A percentile compares a stretch with the other conserved stretches of the same genome.
Conservation (phyloP, 2,888 invertebrate genomes). For the Hyles lineata region DNA sequence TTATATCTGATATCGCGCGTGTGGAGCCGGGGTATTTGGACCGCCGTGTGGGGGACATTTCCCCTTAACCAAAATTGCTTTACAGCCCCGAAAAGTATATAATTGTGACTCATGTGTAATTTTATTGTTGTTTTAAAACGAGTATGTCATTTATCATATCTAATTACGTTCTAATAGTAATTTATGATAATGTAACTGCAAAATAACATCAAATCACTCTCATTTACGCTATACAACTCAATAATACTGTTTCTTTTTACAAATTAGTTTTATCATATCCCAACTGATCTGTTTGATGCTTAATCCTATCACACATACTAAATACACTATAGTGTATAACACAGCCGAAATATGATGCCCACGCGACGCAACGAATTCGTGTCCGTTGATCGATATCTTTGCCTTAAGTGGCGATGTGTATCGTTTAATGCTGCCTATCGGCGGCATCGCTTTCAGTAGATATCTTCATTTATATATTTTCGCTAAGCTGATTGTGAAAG, state of each 20-base stretch:
- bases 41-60: background rate
- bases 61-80: background rate
- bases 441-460: conserved; percentile 67
- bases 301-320: too few relatives aligned
- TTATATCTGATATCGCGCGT: conserved; percentile 66
- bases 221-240: too few relatives aligned
- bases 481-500: conserved; percentile 45
- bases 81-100: too few relatives aligned
- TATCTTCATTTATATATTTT: conserved; percentile 62
- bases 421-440: conserved; percentile 74
- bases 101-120: background rate
- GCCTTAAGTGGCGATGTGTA: conserved; percentile 78
- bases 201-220: too few relatives aligned
- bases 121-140: too few relatives aligned
- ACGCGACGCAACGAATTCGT: conserved; percentile 40
- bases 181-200: too few relatives aligned
- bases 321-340: background rate
- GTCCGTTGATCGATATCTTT: conserved; percentile 53
- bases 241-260: too few relatives aligned
- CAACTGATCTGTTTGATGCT: too few relatives aligned
- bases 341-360: conserved; percentile 35
- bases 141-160: too few relatives aligned
- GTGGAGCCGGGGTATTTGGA: background rate
- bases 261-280: too few relatives aligned
- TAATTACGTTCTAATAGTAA: too few relatives aligned